These are phyloP conservation scores for Battus philenor DNA, from an alignment of 1,140 invertebrate genomes.

Conservation along the genomic window DNA sequence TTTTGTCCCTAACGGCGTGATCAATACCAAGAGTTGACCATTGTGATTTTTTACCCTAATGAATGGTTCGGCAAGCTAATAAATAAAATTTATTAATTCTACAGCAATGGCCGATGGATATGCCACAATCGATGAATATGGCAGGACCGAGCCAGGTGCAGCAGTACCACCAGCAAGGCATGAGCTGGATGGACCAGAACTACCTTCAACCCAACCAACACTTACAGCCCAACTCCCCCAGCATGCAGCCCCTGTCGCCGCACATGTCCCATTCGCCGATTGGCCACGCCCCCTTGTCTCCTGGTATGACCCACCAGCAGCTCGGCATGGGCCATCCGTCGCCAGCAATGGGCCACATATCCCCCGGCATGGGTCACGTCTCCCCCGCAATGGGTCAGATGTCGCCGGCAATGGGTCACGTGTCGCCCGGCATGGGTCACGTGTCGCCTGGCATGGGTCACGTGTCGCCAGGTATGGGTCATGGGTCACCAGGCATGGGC, in stretches of 20 bases:
- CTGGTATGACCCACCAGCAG: constrained; percentile 5
- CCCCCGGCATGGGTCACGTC: constrained; percentile 17
- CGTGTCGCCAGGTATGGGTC: constrained; percentile 2
- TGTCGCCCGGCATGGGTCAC: constrained; percentile 21
- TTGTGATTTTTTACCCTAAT: too few relatives aligned
- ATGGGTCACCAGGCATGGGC: constrained; percentile 21
- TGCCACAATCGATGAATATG: constrained; percentile 19
- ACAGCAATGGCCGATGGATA: constrained; percentile 21
- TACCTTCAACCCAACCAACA: constrained; percentile 18
- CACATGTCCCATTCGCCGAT: constrained; percentile 9
- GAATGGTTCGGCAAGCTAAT: too few relatives aligned
- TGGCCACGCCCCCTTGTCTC: constrained; percentile 15
- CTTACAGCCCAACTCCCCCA: constrained; percentile 18
- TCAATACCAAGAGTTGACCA: too few relatives aligned
- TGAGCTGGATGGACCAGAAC: constrained; percentile 22
- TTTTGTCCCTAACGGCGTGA: too few relatives aligned
- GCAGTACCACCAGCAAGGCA: constrained; percentile 22
- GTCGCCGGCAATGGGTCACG: constrained; percentile 23
- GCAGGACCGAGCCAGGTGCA: constrained; percentile 23
- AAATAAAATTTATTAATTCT: too few relatives aligned
- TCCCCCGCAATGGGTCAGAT: constrained; percentile 20
- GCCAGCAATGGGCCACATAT: constrained; percentile 10
- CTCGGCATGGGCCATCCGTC: constrained; percentile 20
- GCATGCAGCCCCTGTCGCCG: constrained; percentile 16
- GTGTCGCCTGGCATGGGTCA: neutral